phyloP scores from a whole-genome alignment of 2,888 invertebrate genomes.

The Clitarchus hookeri region DNA sequence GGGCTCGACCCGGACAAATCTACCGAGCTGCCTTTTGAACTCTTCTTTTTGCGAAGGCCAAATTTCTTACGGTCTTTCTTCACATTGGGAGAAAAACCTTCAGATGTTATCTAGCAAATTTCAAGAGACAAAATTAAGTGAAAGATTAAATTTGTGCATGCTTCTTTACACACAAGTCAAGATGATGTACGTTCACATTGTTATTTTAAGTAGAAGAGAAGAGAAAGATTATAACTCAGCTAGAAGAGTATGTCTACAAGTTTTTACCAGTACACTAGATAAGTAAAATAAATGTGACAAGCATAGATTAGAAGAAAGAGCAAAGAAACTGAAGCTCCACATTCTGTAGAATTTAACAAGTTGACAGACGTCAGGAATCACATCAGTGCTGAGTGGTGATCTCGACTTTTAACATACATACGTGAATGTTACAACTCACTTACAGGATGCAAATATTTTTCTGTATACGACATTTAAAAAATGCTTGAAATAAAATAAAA shows the following conservation, averaged over 20 bases:
- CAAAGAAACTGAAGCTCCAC: constrained; percentile 3
- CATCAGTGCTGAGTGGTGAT: not conserved
- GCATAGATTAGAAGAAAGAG: not conserved
- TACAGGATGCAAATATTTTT: no score
- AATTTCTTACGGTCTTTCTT: constrained; percentile 73
- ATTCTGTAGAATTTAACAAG: not conserved
- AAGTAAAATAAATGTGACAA: not conserved
- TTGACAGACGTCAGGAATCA: not conserved
- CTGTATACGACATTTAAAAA: no score
- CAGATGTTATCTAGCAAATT: constrained; percentile 49
- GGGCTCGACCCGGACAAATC: constrained; percentile 59
- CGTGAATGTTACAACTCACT: no score
- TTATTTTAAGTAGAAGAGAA: not conserved
- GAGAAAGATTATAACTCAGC: not conserved
- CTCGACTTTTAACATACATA: not conserved
- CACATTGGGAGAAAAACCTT: constrained; percentile 66
- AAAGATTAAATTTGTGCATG: not conserved
- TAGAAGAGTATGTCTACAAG: not conserved
- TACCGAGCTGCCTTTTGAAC: constrained; percentile 64
- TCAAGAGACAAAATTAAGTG: constrained; percentile 18
- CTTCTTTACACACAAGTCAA: not conserved
- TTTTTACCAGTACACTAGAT: not conserved
- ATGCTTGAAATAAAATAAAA: no score
- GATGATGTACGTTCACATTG: not conserved
- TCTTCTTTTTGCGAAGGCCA: constrained; percentile 70